Conservation (phyloP, 2,113 vertebrate species). For the Coptodon rendalli region DNA sequence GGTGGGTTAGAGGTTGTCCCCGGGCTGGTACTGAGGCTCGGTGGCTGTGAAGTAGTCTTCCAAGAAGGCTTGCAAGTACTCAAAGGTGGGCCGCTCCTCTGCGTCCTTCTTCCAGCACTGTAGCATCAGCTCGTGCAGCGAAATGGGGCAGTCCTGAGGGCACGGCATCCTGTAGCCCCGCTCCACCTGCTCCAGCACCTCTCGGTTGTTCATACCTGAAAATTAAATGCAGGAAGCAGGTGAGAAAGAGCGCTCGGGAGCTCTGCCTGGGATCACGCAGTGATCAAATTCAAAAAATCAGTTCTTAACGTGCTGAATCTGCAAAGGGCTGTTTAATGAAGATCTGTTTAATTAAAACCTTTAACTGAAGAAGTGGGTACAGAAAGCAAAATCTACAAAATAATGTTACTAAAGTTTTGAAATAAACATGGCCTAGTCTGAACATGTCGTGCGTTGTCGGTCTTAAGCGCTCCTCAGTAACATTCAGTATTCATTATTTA, state of each 20-base stretch:
- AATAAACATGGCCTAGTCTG: not conserved
- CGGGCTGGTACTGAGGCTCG: conserved; percentile 97
- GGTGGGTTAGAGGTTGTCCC: conserved; percentile 88
- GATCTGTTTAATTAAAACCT: not conserved
- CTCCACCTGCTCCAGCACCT: conserved; percentile 98
- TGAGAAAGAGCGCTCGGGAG: not conserved
- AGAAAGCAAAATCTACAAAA: not conserved
- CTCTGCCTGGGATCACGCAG: not conserved
- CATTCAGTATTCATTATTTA: not conserved
- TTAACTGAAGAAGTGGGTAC: not conserved
- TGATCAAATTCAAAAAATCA: not conserved
- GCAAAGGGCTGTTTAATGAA: not conserved
- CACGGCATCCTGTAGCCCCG: conserved; percentile 94
- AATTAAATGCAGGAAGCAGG: not conserved
- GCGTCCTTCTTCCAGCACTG: conserved; percentile 99
- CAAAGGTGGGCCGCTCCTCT: conserved; percentile 94
- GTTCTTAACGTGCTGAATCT: not conserved
- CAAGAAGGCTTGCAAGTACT: conserved; percentile 96
- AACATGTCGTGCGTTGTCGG: not conserved
- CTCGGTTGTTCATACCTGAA: conserved; percentile 96
- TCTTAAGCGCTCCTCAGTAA: not conserved
- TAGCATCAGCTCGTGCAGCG: conserved; percentile 95
- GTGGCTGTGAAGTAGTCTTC: conserved; percentile 99
- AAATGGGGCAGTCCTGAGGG: conserved; percentile 94
- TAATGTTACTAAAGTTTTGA: not conserved